These are phyloP conservation scores for human DNA, from an alignment of 2,113 vertebrate genomes.

Conservation along the genomic window DNA sequence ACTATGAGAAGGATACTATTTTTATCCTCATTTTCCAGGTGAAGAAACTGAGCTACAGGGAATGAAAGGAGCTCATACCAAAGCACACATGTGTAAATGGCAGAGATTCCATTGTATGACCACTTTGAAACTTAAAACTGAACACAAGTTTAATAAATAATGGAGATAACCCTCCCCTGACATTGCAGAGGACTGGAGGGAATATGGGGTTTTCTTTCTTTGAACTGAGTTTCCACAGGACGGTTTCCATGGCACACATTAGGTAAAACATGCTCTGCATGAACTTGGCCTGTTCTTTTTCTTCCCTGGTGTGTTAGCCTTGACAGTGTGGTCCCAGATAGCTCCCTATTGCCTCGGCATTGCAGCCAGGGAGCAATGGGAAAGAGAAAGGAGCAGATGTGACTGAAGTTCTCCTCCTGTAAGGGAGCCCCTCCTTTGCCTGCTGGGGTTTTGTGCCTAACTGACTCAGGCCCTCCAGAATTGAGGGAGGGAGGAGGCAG, in stretches of 20 bases:
- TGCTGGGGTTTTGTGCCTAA: not conserved
- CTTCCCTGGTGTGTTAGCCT: rapidly evolving
- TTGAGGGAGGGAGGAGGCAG: not conserved
- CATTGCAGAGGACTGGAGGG: not conserved
- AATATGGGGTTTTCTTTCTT: not conserved
- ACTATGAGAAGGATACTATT: not conserved
- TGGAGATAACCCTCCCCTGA: not conserved
- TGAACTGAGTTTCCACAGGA: not conserved
- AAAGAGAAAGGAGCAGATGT: not conserved
- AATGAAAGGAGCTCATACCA: not conserved
- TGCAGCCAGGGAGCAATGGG: no score
- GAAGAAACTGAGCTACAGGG: not conserved
- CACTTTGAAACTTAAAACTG: not conserved
- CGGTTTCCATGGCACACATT: not conserved
- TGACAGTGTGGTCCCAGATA: not conserved
- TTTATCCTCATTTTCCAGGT: not conserved
- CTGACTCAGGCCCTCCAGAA: not conserved
- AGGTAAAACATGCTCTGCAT: not conserved
- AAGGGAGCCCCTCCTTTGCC: not conserved
- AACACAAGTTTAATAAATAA: not conserved
- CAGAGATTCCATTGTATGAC: not conserved
- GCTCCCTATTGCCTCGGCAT: no score
- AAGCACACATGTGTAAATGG: not conserved
- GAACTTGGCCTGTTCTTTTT: not conserved
- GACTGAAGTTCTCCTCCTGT: not conserved